Percentiles rank a stretch among this genome's conserved stretches.
Conservation (phyloP, 2,888 invertebrate species). For the Desoria tigrina region DNA sequence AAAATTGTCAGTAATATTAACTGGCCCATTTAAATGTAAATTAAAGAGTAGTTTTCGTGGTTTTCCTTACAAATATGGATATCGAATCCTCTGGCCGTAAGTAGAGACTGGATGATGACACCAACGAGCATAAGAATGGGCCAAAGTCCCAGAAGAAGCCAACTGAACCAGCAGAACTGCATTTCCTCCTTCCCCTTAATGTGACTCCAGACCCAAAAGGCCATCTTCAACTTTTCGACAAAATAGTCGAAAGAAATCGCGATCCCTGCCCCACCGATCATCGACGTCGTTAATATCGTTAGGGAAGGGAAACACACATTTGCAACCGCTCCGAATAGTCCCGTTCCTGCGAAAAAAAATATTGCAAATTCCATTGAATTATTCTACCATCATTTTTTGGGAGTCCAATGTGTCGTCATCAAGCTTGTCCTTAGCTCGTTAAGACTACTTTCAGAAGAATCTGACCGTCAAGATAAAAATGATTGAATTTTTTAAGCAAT, state of each 20-base stretch:
- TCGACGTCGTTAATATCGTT: constrained; percentile 72
- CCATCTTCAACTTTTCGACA: constrained; percentile 70
- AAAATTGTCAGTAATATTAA: too few species aligned
- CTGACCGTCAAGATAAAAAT: too few species aligned
- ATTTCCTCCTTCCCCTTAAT: constrained; percentile 58
- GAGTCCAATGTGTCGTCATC: too few species aligned
- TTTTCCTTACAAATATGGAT: constrained; percentile 65
- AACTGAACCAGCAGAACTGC: constrained; percentile 59
- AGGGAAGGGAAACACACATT: constrained; percentile 56
- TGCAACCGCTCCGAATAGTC: constrained; percentile 50
- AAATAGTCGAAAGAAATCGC: constrained; percentile 73
- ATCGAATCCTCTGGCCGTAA: constrained; percentile 69
- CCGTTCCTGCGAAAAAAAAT: constrained; percentile 36
- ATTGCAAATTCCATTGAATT: too few species aligned
- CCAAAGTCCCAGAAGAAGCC: constrained; percentile 74
- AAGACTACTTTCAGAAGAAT: too few species aligned
- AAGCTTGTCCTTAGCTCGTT: too few species aligned
- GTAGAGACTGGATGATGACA: constrained; percentile 67
- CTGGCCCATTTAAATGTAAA: too few species aligned
- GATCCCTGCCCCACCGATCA: constrained; percentile 75
- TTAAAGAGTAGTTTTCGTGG: too few species aligned
- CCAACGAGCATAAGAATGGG: constrained; percentile 70
- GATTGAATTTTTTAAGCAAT: too few species aligned
- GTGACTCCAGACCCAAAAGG: constrained; percentile 69
- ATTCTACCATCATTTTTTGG: too few species aligned